These are phyloP conservation scores for Formicarius rufipectus DNA, from an alignment of 2,113 vertebrate species.

Conservation along the genomic window DNA sequence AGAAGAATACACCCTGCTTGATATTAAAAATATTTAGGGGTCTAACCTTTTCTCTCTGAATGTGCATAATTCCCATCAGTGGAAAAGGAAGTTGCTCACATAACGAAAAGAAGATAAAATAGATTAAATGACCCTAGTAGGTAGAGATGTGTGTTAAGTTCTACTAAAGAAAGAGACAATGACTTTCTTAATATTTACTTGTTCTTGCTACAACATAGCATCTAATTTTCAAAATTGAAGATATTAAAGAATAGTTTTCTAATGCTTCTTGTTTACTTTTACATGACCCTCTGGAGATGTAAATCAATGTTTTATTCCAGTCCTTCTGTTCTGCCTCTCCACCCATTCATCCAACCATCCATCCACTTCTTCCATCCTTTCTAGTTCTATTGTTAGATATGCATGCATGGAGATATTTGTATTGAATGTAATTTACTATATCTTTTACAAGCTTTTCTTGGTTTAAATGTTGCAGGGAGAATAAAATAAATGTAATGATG, in stretches of 20 bases:
- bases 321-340: constrained; percentile 47
- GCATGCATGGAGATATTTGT: constrained; percentile 50
- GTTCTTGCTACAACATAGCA: not conserved
- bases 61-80: not conserved
- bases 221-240: constrained; percentile 24
- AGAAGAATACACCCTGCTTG: constrained; percentile 12
- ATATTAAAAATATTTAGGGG: constrained; percentile 34
- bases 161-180: not conserved
- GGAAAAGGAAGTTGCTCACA: not conserved
- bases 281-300: constrained; percentile 37
- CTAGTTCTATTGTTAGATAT: constrained; percentile 59
- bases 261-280: constrained; percentile 57
- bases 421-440: not conserved
- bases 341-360: not conserved
- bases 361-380: not conserved
- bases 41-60: not conserved
- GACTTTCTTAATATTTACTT: constrained; percentile 18
- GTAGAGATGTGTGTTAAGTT: not conserved
- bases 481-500: constrained; percentile 59
- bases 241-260: constrained; percentile 41
- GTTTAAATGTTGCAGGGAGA: constrained; percentile 61
- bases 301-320: constrained; percentile 59
- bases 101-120: not conserved
- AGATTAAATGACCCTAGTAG: not conserved
- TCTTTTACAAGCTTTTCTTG: constrained; percentile 23